Conservation (phyloP, 2,797 vertebrate genomes). For the Arnoldichthys spilopterus region DNA sequence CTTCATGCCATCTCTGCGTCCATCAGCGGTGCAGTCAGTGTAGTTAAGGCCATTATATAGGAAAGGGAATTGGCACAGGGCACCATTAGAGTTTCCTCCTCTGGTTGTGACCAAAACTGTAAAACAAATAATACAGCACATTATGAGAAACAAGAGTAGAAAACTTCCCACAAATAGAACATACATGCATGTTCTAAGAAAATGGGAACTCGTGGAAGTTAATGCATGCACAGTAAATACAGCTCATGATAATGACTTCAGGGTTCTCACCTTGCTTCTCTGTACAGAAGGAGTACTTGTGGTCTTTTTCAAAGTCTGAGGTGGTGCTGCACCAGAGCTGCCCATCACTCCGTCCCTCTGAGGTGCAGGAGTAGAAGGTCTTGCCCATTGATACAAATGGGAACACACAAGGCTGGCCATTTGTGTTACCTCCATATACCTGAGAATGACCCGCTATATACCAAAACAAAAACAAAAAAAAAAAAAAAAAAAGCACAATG, state of each 20-base stretch:
- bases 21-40: conserved; percentile 94
- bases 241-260: neutral
- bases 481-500: neutral
- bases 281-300: conserved; percentile 93
- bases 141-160: neutral
- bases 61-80: conserved; percentile 96
- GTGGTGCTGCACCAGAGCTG: conserved; percentile 96
- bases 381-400: conserved; percentile 92
- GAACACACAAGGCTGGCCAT: conserved; percentile 90
- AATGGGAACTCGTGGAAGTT: neutral
- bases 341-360: conserved; percentile 89
- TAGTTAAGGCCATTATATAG: conserved; percentile 94
- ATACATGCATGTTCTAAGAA: neutral
- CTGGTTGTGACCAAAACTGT: conserved; percentile 87
- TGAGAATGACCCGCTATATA: conserved; percentile 78
- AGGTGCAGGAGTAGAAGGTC: conserved; percentile 93
- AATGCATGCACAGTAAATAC: neutral
- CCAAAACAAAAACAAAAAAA: neutral
- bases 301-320: conserved; percentile 89
- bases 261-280: conserved; percentile 86
- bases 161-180: neutral
- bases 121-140: conserved; percentile 14
- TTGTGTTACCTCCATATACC: conserved; percentile 92
- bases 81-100: conserved; percentile 96
- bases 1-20: conserved; percentile 95